A percentile compares a stretch with the other conserved stretches of the same genome.
These are phyloP conservation scores for Acrocera orbiculus DNA, from an alignment of 2,888 invertebrate species.

Conservation along the genomic window DNA sequence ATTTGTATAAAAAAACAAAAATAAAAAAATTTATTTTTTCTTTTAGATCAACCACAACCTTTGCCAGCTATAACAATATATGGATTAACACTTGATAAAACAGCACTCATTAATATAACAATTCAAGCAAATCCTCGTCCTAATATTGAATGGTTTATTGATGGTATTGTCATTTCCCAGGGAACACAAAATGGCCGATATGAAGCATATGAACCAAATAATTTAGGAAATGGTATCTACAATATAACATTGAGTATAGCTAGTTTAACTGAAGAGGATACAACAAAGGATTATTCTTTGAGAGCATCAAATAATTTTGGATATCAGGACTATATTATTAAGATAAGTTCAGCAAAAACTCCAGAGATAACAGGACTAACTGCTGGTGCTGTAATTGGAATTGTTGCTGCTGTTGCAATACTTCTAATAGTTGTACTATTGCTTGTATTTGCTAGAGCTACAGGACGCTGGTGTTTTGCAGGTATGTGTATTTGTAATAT, in stretches of 20 bases:
- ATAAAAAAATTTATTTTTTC: constrained; percentile 1
- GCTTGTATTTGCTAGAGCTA: constrained; percentile 51
- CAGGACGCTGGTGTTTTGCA: constrained; percentile 73
- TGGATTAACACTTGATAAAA: constrained; percentile 52
- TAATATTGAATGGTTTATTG: constrained; percentile 47
- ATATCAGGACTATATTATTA: constrained; percentile 41
- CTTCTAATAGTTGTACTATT: constrained; percentile 51
- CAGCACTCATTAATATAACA: constrained; percentile 55
- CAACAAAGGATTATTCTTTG: constrained; percentile 50
- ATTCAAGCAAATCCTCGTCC: constrained; percentile 56
- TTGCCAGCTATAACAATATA: constrained; percentile 46
- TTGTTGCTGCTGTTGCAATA: constrained; percentile 48
- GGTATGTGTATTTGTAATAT: too few relatives aligned
- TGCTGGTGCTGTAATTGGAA: constrained; percentile 59
- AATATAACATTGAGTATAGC: constrained; percentile 48
- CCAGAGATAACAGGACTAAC: constrained; percentile 50
- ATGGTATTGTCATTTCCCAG: constrained; percentile 36
- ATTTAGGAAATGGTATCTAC: constrained; percentile 43
- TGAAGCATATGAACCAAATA: constrained; percentile 23
- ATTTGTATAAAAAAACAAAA: neutral
- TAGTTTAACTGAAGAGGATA: constrained; percentile 54
- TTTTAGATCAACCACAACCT: constrained; percentile 46
- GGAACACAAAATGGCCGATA: constrained; percentile 29
- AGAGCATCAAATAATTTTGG: constrained; percentile 53
- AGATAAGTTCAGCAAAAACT: constrained; percentile 50